Evolutionary conservation across 2,888 invertebrate genomes (phyloP), one percentile per base, ranked within the genome.

Genomic region (Cancer borealis): DNA sequence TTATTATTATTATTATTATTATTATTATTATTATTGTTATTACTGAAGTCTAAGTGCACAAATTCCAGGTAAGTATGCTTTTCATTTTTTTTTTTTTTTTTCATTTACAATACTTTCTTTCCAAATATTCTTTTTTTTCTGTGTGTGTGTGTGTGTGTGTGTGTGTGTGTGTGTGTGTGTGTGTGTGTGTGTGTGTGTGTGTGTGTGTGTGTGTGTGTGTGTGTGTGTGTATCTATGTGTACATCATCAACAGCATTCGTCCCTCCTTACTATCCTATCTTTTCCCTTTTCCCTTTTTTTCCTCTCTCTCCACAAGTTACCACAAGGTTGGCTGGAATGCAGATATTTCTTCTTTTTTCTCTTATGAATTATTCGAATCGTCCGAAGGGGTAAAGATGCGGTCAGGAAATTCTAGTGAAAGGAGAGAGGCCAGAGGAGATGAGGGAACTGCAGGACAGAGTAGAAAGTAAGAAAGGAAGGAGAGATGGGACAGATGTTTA

Each of bases 191-290:
- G 46, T 91, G 54, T 60, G 54, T 91, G 39, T 91, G 30, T 91
- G 39, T 91, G 54, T 91, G 54, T 91, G 54, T 91, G 54, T 91
- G 54, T 91, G 54, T 91, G 30, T 91, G 60, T 26, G 60, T 60
- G 91, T 60, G 91, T 30, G 91, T 60, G 17, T 39, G 39, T 26
- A 4, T 26, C 26, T 26, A 5, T 90, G 21, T 54, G 54, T 54
- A 39, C 12, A 1, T 17, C 54, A 54, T 12, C 12, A 54, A 14
- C 8, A 54, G 54, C 54, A 17, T 17, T 3, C 12, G 54, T 54
- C 54, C 49, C 49, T 49, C 54, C 54, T 54, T 17, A 17, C 54
- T 54, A 17, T 54, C 54, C 54, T 54, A 17, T 54, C 54, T 17
- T 54, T 54, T 54, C 2, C 54, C 54, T 54, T 54, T 54, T 54